A percentile compares a stretch with the other conserved stretches of the same genome.
Conservation (phyloP, 2,113 vertebrate species). For the Prunella himalayana region DNA sequence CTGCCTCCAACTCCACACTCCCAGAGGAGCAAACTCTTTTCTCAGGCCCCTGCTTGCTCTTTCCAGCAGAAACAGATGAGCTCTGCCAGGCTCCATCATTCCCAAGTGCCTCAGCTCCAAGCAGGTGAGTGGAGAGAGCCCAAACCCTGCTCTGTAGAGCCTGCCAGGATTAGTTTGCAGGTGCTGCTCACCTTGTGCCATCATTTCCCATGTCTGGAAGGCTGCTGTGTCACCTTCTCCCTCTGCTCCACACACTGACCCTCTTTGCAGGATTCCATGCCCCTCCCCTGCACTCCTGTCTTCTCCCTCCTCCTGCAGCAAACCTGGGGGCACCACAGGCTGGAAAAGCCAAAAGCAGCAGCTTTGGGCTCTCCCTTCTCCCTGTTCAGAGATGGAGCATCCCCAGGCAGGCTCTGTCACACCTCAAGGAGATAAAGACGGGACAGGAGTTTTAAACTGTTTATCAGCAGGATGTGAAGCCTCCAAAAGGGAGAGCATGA, state of each 20-base stretch:
- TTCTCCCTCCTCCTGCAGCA: neutral
- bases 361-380: neutral
- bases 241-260: neutral
- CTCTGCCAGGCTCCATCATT: neutral
- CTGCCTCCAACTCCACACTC: fast-evolving
- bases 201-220: neutral
- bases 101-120: neutral
- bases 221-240: neutral
- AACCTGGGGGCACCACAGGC: fast-evolving
- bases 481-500: neutral
- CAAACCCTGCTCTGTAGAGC: neutral
- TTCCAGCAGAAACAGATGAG: neutral
- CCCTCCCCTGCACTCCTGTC: neutral
- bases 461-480: neutral
- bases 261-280: neutral
- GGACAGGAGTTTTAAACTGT: constrained; percentile 34
- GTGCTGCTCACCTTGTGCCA: neutral
- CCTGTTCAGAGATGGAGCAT: neutral
- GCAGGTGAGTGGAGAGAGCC: neutral
- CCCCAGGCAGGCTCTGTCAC: neutral
- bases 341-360: neutral
- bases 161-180: neutral
- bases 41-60: neutral
- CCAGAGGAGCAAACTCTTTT: neutral
- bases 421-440: neutral